These are phyloP conservation scores for Gasteruption jaculator DNA, from an alignment of 2,888 invertebrate species.

Conservation along the genomic window DNA sequence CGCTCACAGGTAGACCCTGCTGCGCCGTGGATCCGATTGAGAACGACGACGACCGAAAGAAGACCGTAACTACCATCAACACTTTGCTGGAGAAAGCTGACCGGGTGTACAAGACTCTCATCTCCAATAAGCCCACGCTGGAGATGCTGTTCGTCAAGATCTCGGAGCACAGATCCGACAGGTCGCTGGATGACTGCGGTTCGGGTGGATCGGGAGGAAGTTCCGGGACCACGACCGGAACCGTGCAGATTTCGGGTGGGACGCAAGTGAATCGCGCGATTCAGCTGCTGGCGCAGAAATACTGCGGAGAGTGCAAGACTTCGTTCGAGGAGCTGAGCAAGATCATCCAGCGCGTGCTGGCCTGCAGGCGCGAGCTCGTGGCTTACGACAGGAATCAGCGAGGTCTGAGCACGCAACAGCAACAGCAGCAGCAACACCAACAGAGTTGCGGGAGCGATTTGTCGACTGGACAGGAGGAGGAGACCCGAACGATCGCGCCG, in stretches of 20 bases:
- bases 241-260: slow-evolving; percentile 53
- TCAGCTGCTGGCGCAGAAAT: slow-evolving; percentile 89
- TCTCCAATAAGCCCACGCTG: slow-evolving; percentile 83
- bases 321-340: slow-evolving; percentile 93
- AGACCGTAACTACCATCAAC: slow-evolving; percentile 89
- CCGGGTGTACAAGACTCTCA: slow-evolving; percentile 84
- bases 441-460: slow-evolving; percentile 15
- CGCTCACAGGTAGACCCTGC: slow-evolving; percentile 83
- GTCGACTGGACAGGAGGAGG: slow-evolving; percentile 16
- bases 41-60: slow-evolving; percentile 93
- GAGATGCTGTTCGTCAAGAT: slow-evolving; percentile 84
- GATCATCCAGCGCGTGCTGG: slow-evolving; percentile 84
- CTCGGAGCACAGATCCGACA: slow-evolving; percentile 78
- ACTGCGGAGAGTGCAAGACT: slow-evolving; percentile 90
- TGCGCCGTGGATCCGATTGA: slow-evolving; percentile 97
- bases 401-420: slow-evolving; percentile 51
- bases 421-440: slow-evolving; percentile 10
- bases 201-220: too few relatives aligned
- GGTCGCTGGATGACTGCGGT: slow-evolving; percentile 58
- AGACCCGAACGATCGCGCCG: slow-evolving; percentile 38
- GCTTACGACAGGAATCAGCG: slow-evolving; percentile 85
- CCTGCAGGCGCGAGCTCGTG: slow-evolving; percentile 85
- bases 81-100: slow-evolving; percentile 91
- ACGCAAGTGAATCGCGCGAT: slow-evolving; percentile 85
- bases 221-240: slow-evolving; percentile 54